phyloP scores from a whole-genome alignment of 2,797 vertebrate species.

The Myoxocephalus aenaeus region DNA sequence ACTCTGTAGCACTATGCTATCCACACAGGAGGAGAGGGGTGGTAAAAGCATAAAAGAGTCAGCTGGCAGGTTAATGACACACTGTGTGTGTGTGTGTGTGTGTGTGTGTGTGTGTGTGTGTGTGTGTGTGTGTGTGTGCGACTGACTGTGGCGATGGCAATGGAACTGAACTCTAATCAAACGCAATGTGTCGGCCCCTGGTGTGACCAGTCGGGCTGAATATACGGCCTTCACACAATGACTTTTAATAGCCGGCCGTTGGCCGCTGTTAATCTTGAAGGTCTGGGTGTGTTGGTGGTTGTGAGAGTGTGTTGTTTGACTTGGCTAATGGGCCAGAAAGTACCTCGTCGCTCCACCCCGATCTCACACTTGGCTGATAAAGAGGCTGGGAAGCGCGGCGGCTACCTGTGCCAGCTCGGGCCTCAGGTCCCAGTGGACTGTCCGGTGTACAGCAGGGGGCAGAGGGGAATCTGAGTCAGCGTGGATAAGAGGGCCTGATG shows the following conservation, averaged over 20 bases:
- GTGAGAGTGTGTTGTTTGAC: constrained; percentile 53
- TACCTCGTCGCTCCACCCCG: constrained; percentile 40
- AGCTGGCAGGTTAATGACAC: constrained; percentile 66
- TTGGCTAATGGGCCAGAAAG: constrained; percentile 57
- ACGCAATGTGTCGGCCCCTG: constrained; percentile 30
- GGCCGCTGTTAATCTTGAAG: constrained; percentile 58
- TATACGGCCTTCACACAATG: constrained; percentile 60
- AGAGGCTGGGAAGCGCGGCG: constrained; percentile 48
- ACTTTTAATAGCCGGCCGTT: constrained; percentile 72
- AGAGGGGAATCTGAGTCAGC: constrained; percentile 11
- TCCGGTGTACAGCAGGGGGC: background rate
- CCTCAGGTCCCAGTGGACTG: constrained; percentile 23
- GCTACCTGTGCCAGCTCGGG: constrained; percentile 47
- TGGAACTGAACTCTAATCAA: constrained; percentile 75
- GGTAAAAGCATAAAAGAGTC: constrained; percentile 79
- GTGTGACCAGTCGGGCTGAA: constrained; percentile 47
- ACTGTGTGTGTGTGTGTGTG: constrained; percentile 20
- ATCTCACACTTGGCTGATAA: constrained; percentile 67
- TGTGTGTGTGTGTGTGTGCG: constrained; percentile 47
- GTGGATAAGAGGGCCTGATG: background rate
- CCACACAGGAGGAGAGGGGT: constrained; percentile 64
- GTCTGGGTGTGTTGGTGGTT: constrained; percentile 43
- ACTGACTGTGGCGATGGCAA: constrained; percentile 53
- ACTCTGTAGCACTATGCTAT: constrained; percentile 51
- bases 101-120: constrained; percentile 31